Evolutionary conservation across 1,140 invertebrate species (phyloP).

Genomic region (Phymorhynchus buccinoides): DNA sequence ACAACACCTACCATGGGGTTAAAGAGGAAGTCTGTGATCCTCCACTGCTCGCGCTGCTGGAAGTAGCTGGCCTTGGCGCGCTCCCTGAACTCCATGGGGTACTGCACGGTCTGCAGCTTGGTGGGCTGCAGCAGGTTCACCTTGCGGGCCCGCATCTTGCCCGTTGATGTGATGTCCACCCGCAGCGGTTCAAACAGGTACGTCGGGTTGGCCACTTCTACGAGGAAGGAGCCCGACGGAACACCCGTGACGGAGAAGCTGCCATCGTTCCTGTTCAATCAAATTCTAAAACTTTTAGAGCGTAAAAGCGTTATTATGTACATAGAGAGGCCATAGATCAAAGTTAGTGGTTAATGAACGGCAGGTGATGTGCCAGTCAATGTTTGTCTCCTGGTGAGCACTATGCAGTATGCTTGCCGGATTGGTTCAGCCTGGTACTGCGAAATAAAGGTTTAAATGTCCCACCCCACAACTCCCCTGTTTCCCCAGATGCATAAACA

Average conservation of each 20-base stretch:
- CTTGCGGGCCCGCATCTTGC: slow-evolving; percentile 94
- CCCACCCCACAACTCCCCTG: too few species aligned
- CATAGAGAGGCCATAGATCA: too few species aligned
- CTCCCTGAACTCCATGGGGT: slow-evolving; percentile 91
- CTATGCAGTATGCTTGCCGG: too few species aligned
- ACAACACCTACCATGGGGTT: slow-evolving; percentile 86
- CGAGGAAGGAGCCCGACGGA: slow-evolving; percentile 93
- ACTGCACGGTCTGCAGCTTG: slow-evolving; percentile 80
- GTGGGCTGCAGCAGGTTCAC: slow-evolving; percentile 95
- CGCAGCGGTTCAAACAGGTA: slow-evolving; percentile 79
- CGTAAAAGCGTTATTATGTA: too few species aligned
- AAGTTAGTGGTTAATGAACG: too few species aligned
- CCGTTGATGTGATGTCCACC: slow-evolving; percentile 75
- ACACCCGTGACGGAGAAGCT: slow-evolving; percentile 91
- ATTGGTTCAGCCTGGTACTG: too few species aligned
- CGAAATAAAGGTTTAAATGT: too few species aligned
- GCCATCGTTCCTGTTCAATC: slow-evolving; percentile 81
- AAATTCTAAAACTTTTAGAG: slow-evolving; percentile 34
- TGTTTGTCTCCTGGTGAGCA: too few species aligned
- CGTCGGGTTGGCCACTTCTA: slow-evolving; percentile 93
- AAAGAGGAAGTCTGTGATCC: slow-evolving; percentile 93
- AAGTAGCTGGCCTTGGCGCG: slow-evolving; percentile 90
- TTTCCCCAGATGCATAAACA: too few species aligned
- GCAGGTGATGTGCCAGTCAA: too few species aligned
- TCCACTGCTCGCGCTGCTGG: slow-evolving; percentile 93